These are phyloP conservation scores for Syngnathus floridae DNA, from an alignment of 2,113 vertebrate species.

Conservation along the genomic window DNA sequence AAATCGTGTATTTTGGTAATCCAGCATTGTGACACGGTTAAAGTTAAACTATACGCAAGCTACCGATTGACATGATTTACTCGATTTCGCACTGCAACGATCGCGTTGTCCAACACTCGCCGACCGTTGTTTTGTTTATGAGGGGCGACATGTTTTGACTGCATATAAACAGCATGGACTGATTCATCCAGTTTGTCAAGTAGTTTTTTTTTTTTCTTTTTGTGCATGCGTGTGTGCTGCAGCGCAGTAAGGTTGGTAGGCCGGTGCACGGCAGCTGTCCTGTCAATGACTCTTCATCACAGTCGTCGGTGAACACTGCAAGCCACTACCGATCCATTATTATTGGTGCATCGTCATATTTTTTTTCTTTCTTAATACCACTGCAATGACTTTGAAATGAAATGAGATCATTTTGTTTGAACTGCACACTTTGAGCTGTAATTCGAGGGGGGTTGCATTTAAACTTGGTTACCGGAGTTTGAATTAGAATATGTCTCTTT, in stretches of 20 bases:
- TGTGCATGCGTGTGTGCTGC: background rate
- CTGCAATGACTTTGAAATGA: too few relatives aligned
- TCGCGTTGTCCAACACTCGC: background rate
- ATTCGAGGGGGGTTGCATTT: too few relatives aligned
- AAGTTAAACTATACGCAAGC: background rate
- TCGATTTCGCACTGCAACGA: background rate
- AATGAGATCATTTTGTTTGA: too few relatives aligned
- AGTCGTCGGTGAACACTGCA: background rate
- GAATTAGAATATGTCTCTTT: too few relatives aligned
- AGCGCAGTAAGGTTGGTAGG: background rate
- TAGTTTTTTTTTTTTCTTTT: background rate
- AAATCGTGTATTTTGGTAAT: background rate
- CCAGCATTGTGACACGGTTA: background rate
- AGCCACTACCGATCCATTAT: background rate
- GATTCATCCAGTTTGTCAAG: slow-evolving; percentile 42
- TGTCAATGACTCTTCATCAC: slow-evolving; percentile 10
- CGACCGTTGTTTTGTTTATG: background rate
- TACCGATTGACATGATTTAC: background rate
- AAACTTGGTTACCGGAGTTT: too few relatives aligned
- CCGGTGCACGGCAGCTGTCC: background rate
- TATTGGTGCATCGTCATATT: too few relatives aligned
- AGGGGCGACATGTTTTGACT: background rate
- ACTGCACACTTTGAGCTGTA: too few relatives aligned
- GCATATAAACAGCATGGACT: slow-evolving; percentile 6
- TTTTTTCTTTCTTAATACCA: too few relatives aligned